These are phyloP conservation scores for Agonopterix heracliana DNA, from an alignment of 2,888 invertebrate species.

Conservation along the genomic window DNA sequence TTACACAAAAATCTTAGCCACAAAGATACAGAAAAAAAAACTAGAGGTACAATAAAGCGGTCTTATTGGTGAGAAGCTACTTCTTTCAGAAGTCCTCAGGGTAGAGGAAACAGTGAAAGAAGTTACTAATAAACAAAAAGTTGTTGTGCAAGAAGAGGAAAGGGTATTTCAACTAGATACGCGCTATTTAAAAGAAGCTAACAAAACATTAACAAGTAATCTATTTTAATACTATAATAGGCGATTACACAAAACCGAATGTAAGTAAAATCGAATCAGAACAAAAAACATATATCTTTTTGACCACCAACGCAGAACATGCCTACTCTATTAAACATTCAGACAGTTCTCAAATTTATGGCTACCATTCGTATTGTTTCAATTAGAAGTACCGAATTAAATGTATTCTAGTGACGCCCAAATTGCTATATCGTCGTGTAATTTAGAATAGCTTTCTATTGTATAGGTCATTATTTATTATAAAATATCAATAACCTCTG, in stretches of 20 bases:
- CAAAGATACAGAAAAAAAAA: no score
- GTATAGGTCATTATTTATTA: constrained; percentile 52
- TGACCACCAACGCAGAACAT: constrained; percentile 56
- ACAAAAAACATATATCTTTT: constrained; percentile 42
- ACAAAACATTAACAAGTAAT: no score
- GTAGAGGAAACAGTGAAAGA: no score
- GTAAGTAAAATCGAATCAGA: constrained; percentile 23
- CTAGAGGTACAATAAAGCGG: no score
- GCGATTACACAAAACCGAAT: constrained; percentile 6
- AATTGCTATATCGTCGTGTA: constrained; percentile 59
- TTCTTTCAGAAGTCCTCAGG: no score
- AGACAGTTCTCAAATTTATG: constrained; percentile 56
- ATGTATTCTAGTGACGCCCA: constrained; percentile 60
- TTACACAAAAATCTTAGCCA: no score
- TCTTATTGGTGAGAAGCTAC: no score
- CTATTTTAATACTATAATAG: constrained; percentile 2
- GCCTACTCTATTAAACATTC: constrained; percentile 47
- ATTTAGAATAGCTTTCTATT: constrained; percentile 53
- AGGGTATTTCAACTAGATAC: no score
- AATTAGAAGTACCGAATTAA: constrained; percentile 67
- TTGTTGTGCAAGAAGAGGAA: no score
- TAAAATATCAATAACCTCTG: constrained; percentile 55
- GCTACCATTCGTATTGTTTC: constrained; percentile 61
- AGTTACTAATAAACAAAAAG: no score
- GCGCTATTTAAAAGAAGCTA: no score